Conservation (phyloP, 2,113 vertebrate species). For the Mobula hypostoma region DNA sequence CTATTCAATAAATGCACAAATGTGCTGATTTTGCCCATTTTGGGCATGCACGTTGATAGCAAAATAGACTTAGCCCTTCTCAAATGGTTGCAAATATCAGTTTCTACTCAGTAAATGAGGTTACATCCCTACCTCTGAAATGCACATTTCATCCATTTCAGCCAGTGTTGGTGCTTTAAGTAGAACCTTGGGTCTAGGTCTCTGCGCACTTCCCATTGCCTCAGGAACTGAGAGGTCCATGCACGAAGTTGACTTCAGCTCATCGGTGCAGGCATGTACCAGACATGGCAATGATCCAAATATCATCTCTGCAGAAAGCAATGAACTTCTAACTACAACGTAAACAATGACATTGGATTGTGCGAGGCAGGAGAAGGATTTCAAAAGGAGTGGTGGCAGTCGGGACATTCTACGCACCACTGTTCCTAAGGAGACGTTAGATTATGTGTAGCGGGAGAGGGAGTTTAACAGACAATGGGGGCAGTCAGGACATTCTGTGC, state of each 20-base stretch:
- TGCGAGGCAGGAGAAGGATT: too few species aligned
- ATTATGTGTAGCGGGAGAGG: too few species aligned
- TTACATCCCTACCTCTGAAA: slow-evolving; percentile 65
- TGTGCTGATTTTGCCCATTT: background rate
- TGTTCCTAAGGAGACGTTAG: too few species aligned
- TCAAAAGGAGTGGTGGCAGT: too few species aligned
- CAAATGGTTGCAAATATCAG: background rate
- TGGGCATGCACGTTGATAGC: background rate
- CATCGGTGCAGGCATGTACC: slow-evolving; percentile 61
- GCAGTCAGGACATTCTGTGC: too few species aligned
- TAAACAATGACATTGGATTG: background rate
- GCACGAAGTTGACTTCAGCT: slow-evolving; percentile 76
- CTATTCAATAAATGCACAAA: background rate
- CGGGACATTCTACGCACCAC: too few species aligned
- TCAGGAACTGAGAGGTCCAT: slow-evolving; percentile 69
- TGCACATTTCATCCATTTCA: slow-evolving; percentile 93
- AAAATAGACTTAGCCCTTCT: background rate
- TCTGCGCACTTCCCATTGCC: background rate
- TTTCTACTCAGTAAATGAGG: background rate
- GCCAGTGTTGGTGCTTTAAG: slow-evolving; percentile 89
- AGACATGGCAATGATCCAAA: slow-evolving; percentile 91
- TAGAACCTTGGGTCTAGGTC: slow-evolving; percentile 65
- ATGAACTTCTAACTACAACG: background rate
- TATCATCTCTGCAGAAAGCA: background rate
- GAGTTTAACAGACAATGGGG: too few species aligned